Evolutionary conservation across 2,888 invertebrate genomes (phyloP), one percentile per base, ranked within the genome.

Genomic region (Orthonevra nobilis): DNA sequence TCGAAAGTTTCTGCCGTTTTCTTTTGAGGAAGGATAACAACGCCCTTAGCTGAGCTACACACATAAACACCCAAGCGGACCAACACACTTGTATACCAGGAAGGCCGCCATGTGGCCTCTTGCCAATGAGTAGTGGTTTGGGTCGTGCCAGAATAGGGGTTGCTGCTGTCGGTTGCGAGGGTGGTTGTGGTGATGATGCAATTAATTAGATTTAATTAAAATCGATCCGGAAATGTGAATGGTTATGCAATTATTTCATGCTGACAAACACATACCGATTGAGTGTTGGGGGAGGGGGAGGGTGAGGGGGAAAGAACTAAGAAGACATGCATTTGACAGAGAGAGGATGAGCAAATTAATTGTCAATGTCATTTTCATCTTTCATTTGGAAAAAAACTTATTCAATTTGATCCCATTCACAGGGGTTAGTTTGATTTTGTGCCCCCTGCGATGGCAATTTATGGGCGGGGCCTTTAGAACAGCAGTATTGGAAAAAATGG

Each of bases 131-230:
- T 14, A 5, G 1, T 19, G 46, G 40, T 15, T 3, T 44, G 40
- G 50, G 17, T 12, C 15, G 5, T 6, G 5, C 15, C 38, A 15
- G 5, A n/a, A 30, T 38, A 52, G 10, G 46, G 60, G 52, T 46
- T 54, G 63, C 34, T 19, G 2, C 17, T n/a, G n/a, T n/a, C n/a
- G n/a, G 36, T 40, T 17, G 30, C 36, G 14, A 6, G 9, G 6
- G 40, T 9, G 32, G 23, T 38, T 60, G 52, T 28, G 20, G 42
- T 58, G 64, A 14, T 58, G 66, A 60, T 73, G 79, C 66, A 79
- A 79, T 79, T 79, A 79, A 79, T 79, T 73, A 79, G 34, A 68
- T 79, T 79, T 79, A 73, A 79, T 73, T 79, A 79, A 79, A 79
- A 79, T 79, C 79, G 79, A 79, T 79, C 60, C 54, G 52, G 48